A percentile compares a stretch with the other conserved stretches of the same genome.
Conservation (phyloP, 2,888 invertebrate genomes). For the Quadroppia sp. region DNA sequence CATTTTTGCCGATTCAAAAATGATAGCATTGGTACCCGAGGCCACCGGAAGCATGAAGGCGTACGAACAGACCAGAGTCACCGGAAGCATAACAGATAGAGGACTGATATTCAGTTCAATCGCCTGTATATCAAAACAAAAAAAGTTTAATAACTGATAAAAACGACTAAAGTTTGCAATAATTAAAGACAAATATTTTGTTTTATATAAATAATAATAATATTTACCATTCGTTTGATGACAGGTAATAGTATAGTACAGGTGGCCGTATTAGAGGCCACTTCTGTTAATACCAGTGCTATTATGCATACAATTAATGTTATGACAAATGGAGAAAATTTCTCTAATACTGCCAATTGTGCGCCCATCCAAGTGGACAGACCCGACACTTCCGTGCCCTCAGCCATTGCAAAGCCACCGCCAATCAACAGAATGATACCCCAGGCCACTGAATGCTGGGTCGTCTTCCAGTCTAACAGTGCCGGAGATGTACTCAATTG, state of each 20-base stretch:
- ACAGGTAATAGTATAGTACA: constrained; percentile 82
- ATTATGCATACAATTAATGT: constrained; percentile 70
- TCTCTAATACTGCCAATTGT: constrained; percentile 48
- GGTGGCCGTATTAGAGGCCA: constrained; percentile 84
- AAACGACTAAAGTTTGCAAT: not conserved
- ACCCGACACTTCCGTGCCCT: constrained; percentile 51
- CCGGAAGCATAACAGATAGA: constrained; percentile 81
- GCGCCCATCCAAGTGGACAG: constrained; percentile 47
- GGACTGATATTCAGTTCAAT: constrained; percentile 71
- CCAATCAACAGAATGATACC: constrained; percentile 77
- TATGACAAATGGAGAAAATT: constrained; percentile 63
- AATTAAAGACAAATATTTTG: not conserved
- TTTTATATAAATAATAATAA: not conserved
- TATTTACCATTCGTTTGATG: constrained; percentile 62
- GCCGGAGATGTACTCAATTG: constrained; percentile 59
- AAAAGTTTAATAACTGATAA: constrained; percentile 10
- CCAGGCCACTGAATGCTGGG: constrained; percentile 83
- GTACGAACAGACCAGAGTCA: constrained; percentile 80
- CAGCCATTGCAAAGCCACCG: constrained; percentile 55
- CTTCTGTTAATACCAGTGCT: constrained; percentile 76
- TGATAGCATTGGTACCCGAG: constrained; percentile 91
- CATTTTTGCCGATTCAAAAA: constrained; percentile 75
- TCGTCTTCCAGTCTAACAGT: constrained; percentile 71
- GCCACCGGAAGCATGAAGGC: constrained; percentile 87
- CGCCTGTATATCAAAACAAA: constrained; percentile 58